Base-by-base conservation (phyloP, 2,113 vertebrate species). In the Xenopus borealis region DNA sequence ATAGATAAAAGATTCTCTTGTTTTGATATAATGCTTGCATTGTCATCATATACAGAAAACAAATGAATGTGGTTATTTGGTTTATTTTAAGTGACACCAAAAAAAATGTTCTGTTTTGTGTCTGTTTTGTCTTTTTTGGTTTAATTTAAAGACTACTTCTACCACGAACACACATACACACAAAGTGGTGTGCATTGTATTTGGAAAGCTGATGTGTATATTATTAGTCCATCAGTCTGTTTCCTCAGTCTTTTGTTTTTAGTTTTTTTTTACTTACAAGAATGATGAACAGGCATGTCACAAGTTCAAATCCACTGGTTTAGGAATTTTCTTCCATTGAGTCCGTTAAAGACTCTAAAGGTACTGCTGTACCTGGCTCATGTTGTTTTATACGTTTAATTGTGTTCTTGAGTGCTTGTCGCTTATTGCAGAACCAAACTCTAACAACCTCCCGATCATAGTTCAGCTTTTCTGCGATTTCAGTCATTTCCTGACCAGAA, bases 361-460 rank as follows among this genome's bases (percentile, higher is more conserved):
- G 88, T 52, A 88, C 90, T 0, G 88, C 90, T 0, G 91, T 82
- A 1, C 93, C 84, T 0, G 96, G 91, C 81, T 99, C 97, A 0
- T 96, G 95, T 82, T 94, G 95, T 91, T 99, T 99, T 89, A 99
- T 93, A 81, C 97, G 94, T 90, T 99, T 99, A 89, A 99, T 96
- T 72, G 97, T 99, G 90, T 99, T 99, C 92, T 99, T 99, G 89
- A 99, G 91, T 17, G 97, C 97, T 91, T 99, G 97, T 86, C 97
- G 94, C 90, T 99, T 99, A 93, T 99, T 99, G 94, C 97, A 99
- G 94, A 99, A 99, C 97, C 97, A 99, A 83, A 99, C 97, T 71
- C 97, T 95, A 85, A 99, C 97, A 89, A 99, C 97, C 89, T 99
- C 97, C 59, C 97, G 92, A 87, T 99, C 97, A 89, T 99, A 99